These are phyloP conservation scores for Nannoperca australis DNA, from an alignment of 2,797 vertebrate genomes.

Conservation along the genomic window DNA sequence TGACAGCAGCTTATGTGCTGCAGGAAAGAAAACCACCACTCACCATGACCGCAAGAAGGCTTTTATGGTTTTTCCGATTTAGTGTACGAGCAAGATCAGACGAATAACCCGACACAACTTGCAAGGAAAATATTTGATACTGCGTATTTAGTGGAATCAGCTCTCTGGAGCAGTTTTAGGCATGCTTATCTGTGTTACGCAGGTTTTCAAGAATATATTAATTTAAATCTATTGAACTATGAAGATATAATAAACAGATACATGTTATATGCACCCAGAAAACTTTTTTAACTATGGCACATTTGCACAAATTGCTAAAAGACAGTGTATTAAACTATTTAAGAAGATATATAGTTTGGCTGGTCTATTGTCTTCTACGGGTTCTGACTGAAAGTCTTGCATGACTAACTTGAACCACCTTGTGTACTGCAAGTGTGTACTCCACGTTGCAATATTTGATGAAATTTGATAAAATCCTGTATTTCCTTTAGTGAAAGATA, in stretches of 20 bases:
- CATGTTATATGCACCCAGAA: too few species aligned
- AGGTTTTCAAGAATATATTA: neutral
- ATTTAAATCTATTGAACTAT: too few species aligned
- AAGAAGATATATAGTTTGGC: too few species aligned
- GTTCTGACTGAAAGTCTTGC: neutral
- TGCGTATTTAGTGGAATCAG: neutral
- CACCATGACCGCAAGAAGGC: neutral
- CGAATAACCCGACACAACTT: neutral
- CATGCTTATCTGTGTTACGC: too few species aligned
- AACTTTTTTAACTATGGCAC: neutral
- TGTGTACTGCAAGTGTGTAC: too few species aligned
- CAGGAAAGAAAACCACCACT: constrained; percentile 23
- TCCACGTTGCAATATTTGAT: neutral
- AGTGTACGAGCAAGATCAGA: neutral
- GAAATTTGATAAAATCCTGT: neutral
- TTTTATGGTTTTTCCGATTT: neutral
- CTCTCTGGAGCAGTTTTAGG: neutral
- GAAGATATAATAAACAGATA: neutral
- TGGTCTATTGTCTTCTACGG: neutral
- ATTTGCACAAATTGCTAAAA: neutral
- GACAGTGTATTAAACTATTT: neutral
- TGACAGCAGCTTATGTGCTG: constrained; percentile 45
- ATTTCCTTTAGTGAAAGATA: neutral
- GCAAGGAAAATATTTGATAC: neutral
- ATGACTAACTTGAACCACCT: neutral